A percentile compares a stretch with the other conserved stretches of the same genome.
These are phyloP conservation scores for Pomatostomus ruficeps DNA, from an alignment of 2,113 vertebrate genomes.

Conservation along the genomic window DNA sequence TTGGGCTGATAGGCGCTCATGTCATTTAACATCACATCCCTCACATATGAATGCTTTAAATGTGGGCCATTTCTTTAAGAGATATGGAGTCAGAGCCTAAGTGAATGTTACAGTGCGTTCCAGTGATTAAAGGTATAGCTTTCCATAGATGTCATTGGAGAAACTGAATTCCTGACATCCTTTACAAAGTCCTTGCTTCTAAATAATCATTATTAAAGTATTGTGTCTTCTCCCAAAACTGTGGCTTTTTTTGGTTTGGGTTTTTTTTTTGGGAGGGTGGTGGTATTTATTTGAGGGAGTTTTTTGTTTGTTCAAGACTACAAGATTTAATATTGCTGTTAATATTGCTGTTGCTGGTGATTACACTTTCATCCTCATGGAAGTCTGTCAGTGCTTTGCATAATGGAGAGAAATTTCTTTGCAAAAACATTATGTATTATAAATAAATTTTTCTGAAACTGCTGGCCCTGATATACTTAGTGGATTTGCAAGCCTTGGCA, in stretches of 20 bases:
- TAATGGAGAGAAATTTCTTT: neutral
- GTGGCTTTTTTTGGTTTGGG: neutral
- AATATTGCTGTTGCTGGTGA: neutral
- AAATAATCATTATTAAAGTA: neutral
- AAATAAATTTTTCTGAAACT: neutral
- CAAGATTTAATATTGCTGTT: neutral
- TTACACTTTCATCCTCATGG: neutral
- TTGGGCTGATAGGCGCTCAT: neutral
- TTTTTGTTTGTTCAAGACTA: neutral
- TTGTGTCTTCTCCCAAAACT: neutral
- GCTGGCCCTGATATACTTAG: neutral
- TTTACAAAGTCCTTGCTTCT: neutral
- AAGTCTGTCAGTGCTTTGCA: neutral
- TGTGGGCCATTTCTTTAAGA: neutral
- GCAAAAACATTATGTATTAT: neutral
- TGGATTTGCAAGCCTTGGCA: neutral
- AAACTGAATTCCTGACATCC: neutral
- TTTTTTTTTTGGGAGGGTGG: neutral
- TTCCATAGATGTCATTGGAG: neutral
- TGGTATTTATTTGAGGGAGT: neutral
- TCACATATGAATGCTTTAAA: neutral
- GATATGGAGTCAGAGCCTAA: neutral
- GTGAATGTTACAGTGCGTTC: neutral
- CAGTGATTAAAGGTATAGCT: neutral
- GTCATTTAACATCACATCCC: neutral